Conservation (phyloP, 2,113 vertebrate species). For the Microtus montanus region DNA sequence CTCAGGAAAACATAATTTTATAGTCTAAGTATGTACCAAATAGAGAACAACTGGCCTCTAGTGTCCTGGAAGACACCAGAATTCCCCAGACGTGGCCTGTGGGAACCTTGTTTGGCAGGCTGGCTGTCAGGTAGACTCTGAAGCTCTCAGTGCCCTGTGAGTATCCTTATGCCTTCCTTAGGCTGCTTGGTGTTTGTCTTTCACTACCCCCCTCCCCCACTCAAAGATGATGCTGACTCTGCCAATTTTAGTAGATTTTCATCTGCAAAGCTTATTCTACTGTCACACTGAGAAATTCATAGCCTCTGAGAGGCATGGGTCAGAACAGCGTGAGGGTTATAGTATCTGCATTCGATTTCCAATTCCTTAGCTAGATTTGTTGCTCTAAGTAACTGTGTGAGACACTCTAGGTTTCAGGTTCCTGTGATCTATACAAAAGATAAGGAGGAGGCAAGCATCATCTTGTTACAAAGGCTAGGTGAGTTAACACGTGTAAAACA, state of each 20-base stretch:
- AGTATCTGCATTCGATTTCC: not conserved
- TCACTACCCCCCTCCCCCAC: no score
- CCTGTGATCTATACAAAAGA: not conserved
- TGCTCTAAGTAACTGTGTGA: not conserved
- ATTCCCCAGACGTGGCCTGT: not conserved
- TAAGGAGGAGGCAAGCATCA: not conserved
- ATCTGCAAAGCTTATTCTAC: not conserved
- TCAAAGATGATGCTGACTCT: not conserved
- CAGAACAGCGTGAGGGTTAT: not conserved
- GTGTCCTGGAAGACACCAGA: not conserved
- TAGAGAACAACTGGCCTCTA: not conserved
- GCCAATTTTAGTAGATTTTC: not conserved
- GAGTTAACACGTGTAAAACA: not conserved
- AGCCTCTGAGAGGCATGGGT: not conserved
- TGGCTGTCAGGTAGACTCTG: not conserved
- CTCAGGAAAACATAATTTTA: constrained; percentile 2
- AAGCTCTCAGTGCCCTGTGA: not conserved
- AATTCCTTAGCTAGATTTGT: not conserved
- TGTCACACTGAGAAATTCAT: not conserved
- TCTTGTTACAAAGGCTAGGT: not conserved
- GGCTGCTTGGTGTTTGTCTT: not conserved
- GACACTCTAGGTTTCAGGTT: not conserved
- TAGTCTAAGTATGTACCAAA: not conserved
- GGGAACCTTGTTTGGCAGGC: not conserved
- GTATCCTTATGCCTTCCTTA: not conserved